phyloP scores from a whole-genome alignment of 2,113 vertebrate species.

The Miniopterus natalensis region DNA sequence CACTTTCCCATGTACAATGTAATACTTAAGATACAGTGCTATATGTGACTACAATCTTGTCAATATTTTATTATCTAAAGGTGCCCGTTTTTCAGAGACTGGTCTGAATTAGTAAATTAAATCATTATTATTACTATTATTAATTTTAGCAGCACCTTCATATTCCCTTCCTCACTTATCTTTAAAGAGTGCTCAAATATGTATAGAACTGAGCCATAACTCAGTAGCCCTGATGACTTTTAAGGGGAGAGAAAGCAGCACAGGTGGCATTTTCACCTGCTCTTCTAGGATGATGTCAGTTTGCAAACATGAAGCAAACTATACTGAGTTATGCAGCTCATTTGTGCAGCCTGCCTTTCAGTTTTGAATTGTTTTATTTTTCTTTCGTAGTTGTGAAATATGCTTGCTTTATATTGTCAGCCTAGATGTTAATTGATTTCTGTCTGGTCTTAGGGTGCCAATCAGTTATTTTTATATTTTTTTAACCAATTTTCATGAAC shows the following conservation, averaged over 20 bases:
- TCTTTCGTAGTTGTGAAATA: background rate
- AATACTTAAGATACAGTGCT: slow-evolving; percentile 63
- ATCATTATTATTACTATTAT: background rate
- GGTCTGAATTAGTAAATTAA: slow-evolving; percentile 2
- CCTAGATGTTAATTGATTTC: slow-evolving; percentile 24
- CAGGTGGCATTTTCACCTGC: background rate
- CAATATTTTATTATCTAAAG: slow-evolving; percentile 78
- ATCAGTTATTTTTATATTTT: slow-evolving; percentile 13
- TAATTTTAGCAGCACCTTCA: slow-evolving; percentile 44
- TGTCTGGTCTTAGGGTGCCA: background rate
- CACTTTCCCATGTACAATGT: slow-evolving; percentile 62
- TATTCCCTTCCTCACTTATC: background rate
- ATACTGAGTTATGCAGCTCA: background rate
- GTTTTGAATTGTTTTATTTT: background rate
- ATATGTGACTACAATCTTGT: slow-evolving; percentile 54
- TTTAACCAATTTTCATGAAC: background rate
- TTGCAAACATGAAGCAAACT: background rate
- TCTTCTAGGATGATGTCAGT: background rate
- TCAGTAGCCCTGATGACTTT: background rate
- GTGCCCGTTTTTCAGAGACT: slow-evolving; percentile 26
- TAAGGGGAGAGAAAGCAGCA: background rate
- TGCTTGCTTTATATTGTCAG: background rate
- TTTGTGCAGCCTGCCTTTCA: background rate
- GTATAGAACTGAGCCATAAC: background rate
- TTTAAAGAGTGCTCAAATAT: background rate